Conservation (phyloP, 2,888 invertebrate genomes). For the Tetropium fuscum region DNA sequence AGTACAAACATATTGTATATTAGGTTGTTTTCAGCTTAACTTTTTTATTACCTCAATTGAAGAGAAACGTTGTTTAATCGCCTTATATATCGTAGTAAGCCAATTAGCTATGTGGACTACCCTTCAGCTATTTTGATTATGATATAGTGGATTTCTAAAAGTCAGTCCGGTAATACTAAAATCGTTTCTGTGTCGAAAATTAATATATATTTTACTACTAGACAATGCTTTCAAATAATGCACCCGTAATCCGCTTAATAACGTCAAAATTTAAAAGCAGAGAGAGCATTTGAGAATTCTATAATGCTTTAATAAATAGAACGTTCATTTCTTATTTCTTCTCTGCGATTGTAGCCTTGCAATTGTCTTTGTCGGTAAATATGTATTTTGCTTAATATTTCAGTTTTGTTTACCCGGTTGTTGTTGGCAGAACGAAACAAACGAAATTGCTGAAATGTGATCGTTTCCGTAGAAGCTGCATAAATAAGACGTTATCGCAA, state of each 20-base stretch:
- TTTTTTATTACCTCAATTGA: too few species aligned
- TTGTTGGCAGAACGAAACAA: constrained; percentile 6
- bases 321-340: constrained; percentile 8
- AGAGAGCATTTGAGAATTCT: too few species aligned
- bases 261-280: constrained; percentile 16
- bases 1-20: too few species aligned
- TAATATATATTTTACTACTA: constrained; percentile 1
- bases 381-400: constrained; percentile 22
- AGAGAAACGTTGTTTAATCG: too few species aligned
- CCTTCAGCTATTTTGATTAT: too few species aligned
- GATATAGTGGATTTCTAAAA: too few species aligned
- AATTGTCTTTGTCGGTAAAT: constrained; percentile 15
- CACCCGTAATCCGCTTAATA: constrained; percentile 11
- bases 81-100: too few species aligned
- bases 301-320: constrained; percentile 18
- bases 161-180: too few species aligned
- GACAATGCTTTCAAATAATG: constrained; percentile 14
- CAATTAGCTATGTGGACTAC: too few species aligned
- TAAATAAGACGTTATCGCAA: too few species aligned
- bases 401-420: constrained; percentile 6
- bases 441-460: constrained; percentile 7
- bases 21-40: too few species aligned
- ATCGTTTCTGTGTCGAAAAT: constrained; percentile 5
- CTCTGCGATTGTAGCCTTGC: constrained; percentile 3
- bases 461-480: too few species aligned